A percentile compares a stretch with the other conserved stretches of the same genome.
phyloP scores from a whole-genome alignment of 2,888 invertebrate species.

The Thyatira batis region DNA sequence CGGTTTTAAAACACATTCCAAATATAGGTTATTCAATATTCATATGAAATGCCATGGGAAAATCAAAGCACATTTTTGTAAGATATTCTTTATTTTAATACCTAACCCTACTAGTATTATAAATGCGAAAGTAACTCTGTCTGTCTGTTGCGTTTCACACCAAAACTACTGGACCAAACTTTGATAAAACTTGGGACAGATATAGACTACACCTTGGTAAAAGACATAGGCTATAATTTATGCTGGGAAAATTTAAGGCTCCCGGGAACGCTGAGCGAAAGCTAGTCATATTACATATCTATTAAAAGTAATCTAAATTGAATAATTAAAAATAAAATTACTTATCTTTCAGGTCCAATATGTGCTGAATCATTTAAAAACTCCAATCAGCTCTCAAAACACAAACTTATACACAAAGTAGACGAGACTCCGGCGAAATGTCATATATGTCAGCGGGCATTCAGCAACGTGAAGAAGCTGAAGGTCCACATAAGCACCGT shows the following conservation, averaged over 20 bases:
- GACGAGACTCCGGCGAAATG: constrained; percentile 63
- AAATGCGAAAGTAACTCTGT: too few species aligned
- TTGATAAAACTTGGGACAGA: too few species aligned
- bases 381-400: constrained; percentile 89
- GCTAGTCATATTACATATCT: too few species aligned
- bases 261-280: too few species aligned
- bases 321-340: too few species aligned
- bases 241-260: too few species aligned
- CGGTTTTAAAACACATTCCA: constrained; percentile 87
- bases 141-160: too few species aligned
- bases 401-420: constrained; percentile 84
- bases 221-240: too few species aligned
- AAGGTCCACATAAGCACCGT: constrained; percentile 83
- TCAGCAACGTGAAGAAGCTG: constrained; percentile 78
- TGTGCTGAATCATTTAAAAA: constrained; percentile 92
- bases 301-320: not conserved
- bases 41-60: constrained; percentile 89
- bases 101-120: too few species aligned
- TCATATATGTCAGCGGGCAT: constrained; percentile 82
- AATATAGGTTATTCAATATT: constrained; percentile 86
- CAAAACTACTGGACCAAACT: too few species aligned
- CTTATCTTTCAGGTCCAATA: constrained; percentile 67
- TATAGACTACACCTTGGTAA: too few species aligned
- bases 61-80: constrained; percentile 83
- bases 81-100: constrained; percentile 25